A percentile compares a stretch with the other conserved stretches of the same genome.
Conservation (phyloP, 2,888 invertebrate genomes). For the Branchipolynoe longqiensis region DNA sequence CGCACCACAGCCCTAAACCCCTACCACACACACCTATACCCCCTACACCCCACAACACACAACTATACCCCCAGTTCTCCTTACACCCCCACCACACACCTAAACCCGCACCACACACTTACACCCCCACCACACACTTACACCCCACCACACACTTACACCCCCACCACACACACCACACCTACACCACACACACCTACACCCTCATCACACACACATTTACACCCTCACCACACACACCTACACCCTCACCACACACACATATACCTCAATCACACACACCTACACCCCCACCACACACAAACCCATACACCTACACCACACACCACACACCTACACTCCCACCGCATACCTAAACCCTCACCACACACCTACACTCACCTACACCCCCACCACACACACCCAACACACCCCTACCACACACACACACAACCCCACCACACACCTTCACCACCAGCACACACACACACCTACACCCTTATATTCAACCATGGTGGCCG, state of each 20-base stretch:
- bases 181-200: not conserved
- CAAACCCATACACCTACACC: not conserved
- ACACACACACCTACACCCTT: too few species aligned
- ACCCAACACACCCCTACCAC: not conserved
- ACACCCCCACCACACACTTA: too few species aligned
- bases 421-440: too few species aligned
- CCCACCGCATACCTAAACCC: not conserved
- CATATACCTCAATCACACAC: not conserved
- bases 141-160: not conserved
- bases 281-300: not conserved
- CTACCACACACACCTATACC: too few species aligned
- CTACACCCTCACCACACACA: not conserved
- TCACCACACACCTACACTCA: not conserved
- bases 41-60: too few species aligned
- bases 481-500: too few species aligned
- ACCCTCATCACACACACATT: not conserved
- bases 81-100: too few species aligned
- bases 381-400: not conserved
- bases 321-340: not conserved
- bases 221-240: not conserved
- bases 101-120: too few species aligned
- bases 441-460: too few species aligned
- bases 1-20: too few species aligned
- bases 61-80: too few species aligned
- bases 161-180: not conserved